Evolutionary conservation across 2,797 vertebrate genomes (phyloP).

Genomic region (Enteromius fasciolatus): DNA sequence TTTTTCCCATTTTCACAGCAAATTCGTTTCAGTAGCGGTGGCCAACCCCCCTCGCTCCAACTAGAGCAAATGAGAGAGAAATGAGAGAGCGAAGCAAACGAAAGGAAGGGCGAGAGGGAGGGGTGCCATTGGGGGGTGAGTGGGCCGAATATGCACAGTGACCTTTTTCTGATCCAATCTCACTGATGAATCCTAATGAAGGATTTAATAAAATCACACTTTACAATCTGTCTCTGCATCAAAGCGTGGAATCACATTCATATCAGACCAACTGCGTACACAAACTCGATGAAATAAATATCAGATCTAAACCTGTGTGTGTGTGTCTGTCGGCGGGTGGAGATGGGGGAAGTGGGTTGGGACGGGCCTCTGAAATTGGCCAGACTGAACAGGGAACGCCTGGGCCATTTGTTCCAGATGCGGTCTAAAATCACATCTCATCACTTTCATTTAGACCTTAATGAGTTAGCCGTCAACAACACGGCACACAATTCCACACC

Average conservation of each 20-base stretch:
- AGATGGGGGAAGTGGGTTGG: conserved; percentile 43
- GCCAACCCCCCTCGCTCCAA: conserved; percentile 37
- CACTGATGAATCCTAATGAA: conserved; percentile 88
- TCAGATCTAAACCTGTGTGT: conserved; percentile 48
- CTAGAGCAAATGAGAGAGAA: conserved; percentile 53
- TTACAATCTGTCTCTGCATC: conserved; percentile 86
- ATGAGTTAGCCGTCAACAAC: conserved; percentile 80
- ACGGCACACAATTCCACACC: conserved; percentile 68
- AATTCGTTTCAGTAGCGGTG: conserved; percentile 81
- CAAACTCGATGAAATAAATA: conserved; percentile 48
- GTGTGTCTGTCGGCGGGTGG: conserved; percentile 33
- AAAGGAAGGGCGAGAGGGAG: conserved; percentile 44
- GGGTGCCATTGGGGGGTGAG: conserved; percentile 53
- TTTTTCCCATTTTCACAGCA: conserved; percentile 86
- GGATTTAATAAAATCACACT: conserved; percentile 88
- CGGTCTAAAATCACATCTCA: conserved; percentile 80
- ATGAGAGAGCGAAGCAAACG: conserved; percentile 51
- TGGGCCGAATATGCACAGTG: conserved; percentile 80
- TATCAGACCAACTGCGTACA: conserved; percentile 67
- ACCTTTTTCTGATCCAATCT: conserved; percentile 90
- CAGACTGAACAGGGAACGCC: conserved; percentile 68
- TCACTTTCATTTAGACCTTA: conserved; percentile 82
- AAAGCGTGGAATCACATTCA: conserved; percentile 85
- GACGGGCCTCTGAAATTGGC: conserved; percentile 67
- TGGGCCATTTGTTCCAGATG: conserved; percentile 81